A percentile compares a stretch with the other conserved stretches of the same genome.
Conservation (phyloP, 1,140 invertebrate genomes). For the Dreissena polymorpha region DNA sequence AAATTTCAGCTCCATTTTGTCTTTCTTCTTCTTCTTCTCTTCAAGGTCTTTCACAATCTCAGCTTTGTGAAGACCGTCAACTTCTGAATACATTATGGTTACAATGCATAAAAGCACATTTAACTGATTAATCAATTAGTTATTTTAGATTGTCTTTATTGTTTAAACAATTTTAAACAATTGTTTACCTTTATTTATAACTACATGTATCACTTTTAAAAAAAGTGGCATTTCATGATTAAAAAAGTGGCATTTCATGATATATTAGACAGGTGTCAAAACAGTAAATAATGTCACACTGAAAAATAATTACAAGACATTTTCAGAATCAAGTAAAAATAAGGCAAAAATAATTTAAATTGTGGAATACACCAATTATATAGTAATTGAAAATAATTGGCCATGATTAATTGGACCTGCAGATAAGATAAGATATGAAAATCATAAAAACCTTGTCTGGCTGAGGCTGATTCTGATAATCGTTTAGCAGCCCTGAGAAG, state of each 20-base stretch:
- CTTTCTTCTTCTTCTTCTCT: slow-evolving; percentile 48
- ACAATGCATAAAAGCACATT: not conserved
- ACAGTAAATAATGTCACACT: not conserved
- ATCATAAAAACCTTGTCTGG: slow-evolving; percentile 12
- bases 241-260: not conserved
- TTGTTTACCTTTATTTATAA: not conserved
- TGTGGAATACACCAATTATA: no score
- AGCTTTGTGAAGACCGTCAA: slow-evolving; percentile 42
- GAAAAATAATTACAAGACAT: no score
- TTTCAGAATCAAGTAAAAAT: no score
- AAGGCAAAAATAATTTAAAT: no score
- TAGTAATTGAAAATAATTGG: no score
- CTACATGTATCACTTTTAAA: not conserved
- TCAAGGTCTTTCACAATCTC: slow-evolving; percentile 46
- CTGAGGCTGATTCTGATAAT: slow-evolving; percentile 13
- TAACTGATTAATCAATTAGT: not conserved
- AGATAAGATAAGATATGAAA: no score
- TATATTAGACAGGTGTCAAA: not conserved
- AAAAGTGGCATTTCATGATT: not conserved
- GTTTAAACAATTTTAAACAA: not conserved
- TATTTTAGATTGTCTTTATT: not conserved
- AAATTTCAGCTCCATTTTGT: slow-evolving; percentile 35
- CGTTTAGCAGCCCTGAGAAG: slow-evolving; percentile 34
- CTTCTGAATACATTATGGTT: slow-evolving; percentile 17
- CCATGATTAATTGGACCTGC: no score